Base-by-base conservation (phyloP, 2,888 invertebrate genomes). In the Eilema caniola region DNA sequence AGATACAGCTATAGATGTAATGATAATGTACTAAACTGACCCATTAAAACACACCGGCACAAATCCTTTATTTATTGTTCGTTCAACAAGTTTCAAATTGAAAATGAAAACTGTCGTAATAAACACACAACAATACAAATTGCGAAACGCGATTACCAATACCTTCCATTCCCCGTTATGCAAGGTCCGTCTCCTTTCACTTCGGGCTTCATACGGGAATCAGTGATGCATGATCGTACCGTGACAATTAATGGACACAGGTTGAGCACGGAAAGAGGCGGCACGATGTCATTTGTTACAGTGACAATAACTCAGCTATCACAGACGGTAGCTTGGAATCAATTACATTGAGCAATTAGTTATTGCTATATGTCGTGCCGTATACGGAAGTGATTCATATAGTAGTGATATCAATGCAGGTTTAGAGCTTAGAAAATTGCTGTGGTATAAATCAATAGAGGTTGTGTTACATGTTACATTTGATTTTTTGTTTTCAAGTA, bases 161-260 rank as follows among this genome's bases (percentile, higher is more conserved):
- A 60, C 62, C 64, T 72, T 68, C 71, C 70, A 70, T 41, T 71
- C 72, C 74, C 74, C 31, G 69, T 75, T 72, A 68, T 67, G 71
- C 64, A 81, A 75, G 68, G 61, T 74, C 41, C 61, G 69, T 60
- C 66, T 81, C 79, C 78, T 83, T 83, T 83, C 79, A 81, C 77
- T 76, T 67, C 12, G 20, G 73, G 31, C 73, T 75, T 68, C 73
- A 82, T 76, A 69, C 70, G 73, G 73, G 80, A 78, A 85, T 82
- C 85, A 84, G 75, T 82, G 85, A 81, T 83, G 83, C 87, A 84
- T 86, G 85, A 84, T 83, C 79, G 82, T 66, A 59, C 62, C 37
- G 47, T 62, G 69, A 72, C 69, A 72, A 69, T 62, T 66, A 66
- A 66, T 62, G 56, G 62, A 56, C 59, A 41, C 59, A 33, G 33